Conservation (phyloP, 1,140 invertebrate species). For the Dufourea novaeangliae region DNA sequence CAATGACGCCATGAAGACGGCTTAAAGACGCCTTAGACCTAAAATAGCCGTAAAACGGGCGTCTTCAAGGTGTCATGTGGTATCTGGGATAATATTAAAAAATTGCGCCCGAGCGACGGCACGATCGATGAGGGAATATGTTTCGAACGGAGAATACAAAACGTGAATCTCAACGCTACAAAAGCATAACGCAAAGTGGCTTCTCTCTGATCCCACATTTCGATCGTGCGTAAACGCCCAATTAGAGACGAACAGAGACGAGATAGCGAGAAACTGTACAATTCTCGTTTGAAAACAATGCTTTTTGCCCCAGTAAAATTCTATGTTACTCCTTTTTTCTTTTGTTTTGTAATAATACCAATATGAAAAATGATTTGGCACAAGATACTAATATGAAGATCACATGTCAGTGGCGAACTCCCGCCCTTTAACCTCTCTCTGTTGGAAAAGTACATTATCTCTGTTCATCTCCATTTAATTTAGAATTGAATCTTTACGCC, state of each 20-base stretch:
- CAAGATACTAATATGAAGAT: constrained; percentile 40
- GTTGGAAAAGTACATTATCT: constrained; percentile 15
- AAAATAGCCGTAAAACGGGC: too few relatives aligned
- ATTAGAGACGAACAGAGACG: constrained; percentile 24
- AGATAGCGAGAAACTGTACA: background rate
- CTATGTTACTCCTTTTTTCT: too few relatives aligned
- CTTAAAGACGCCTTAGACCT: too few relatives aligned
- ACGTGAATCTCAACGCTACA: too few relatives aligned
- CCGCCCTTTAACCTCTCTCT: background rate
- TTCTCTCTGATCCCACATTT: background rate
- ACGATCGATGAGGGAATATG: background rate
- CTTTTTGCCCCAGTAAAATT: background rate
- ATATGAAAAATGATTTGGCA: constrained; percentile 58
- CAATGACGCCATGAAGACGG: too few relatives aligned
- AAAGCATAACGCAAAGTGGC: background rate
- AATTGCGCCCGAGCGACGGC: constrained; percentile 13
- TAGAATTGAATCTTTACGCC: constrained; percentile 55
- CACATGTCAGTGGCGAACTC: background rate
- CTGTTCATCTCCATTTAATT: constrained; percentile 44
- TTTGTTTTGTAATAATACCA: background rate
- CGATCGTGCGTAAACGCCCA: constrained; percentile 8
- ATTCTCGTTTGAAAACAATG: background rate
- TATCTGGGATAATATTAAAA: constrained; percentile 38
- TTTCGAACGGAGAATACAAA: background rate
- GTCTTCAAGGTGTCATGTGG: too few relatives aligned